Base-by-base conservation (phyloP, 2,113 vertebrate genomes). In the Aythya baeri region DNA sequence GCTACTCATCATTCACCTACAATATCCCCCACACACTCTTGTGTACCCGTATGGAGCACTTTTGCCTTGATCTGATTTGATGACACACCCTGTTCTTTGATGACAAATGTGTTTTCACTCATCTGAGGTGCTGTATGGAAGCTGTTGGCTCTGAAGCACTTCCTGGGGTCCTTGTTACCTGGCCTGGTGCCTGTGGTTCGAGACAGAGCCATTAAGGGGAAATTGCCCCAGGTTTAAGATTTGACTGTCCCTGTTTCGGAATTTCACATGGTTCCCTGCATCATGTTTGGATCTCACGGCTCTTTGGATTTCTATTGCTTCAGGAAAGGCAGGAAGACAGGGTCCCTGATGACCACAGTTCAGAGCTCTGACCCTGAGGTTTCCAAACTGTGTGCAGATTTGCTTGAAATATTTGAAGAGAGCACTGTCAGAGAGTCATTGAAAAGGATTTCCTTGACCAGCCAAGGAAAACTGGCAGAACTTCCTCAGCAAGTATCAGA, bases 21-120 rank as follows among this genome's bases (percentile, higher is more conserved):
- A 20, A 12, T 7, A 11, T 59, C 43, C 13, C 15, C n/a, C n/a
- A 15, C 43, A 23, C 7, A 36, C 23, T 23, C 32, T 25, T 23
- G 31, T 21, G 9, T 46, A 16, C 14, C 21, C 14, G 10, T 6
- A 13, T 20, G 38, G 31, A 46, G 43, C 31, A 25, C 66, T 77
- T 17, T 38, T 49, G 50, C 25, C 29, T 79, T 6, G 7, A 17
- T 29, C 38, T 34, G 15, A 43, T 57, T 59, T 52, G 62, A 88
- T 22, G 22, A 29, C 11, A 31, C 0, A 0, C n/a, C 21, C n/a
- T 41, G 31, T 74, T 65, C 57, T 68, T 68, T 78, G 23, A 75
- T 21, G 31, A 27, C 17, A 27, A 17, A 7, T 1, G 14, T 59
- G 16, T 18, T 79, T 11, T 10, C 13, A 25, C 4, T 17, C n/a